These are phyloP conservation scores for Myopa testacea DNA, from an alignment of 2,888 invertebrate genomes.

Conservation along the genomic window DNA sequence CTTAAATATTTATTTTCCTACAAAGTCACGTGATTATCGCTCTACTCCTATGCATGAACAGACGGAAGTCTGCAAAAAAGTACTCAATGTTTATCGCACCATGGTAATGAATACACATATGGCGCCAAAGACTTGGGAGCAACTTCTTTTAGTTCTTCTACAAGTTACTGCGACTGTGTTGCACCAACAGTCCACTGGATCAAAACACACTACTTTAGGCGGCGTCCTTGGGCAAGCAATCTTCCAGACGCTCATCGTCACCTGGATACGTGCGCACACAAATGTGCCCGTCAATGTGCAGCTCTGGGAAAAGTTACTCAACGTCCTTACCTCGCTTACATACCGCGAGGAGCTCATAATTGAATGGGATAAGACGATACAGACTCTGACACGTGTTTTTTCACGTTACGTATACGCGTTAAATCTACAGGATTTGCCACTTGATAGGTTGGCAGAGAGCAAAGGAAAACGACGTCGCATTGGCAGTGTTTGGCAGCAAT, in stretches of 20 bases:
- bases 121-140: conserved; percentile 94
- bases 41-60: conserved; percentile 87
- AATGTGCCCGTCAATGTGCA: conserved; percentile 90
- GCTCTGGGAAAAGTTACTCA: conserved; percentile 94
- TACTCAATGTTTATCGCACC: conserved; percentile 94
- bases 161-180: conserved; percentile 93
- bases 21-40: conserved; percentile 72
- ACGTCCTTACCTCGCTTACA: conserved; percentile 87
- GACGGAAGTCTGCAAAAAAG: conserved; percentile 95
- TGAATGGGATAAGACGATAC: conserved; percentile 99
- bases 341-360: conserved; percentile 94
- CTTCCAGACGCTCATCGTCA: conserved; percentile 94
- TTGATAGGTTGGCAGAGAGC: conserved; percentile 83
- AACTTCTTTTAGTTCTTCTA: conserved; percentile 84
- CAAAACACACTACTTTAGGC: conserved; percentile 75
- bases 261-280: conserved; percentile 97
- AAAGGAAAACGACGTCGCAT: conserved; percentile 77
- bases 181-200: conserved; percentile 78
- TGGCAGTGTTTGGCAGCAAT: conserved; percentile 67
- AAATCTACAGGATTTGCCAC: conserved; percentile 87
- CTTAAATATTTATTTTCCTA: conserved; percentile 70
- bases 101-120: conserved; percentile 97
- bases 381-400: conserved; percentile 92
- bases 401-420: conserved; percentile 95
- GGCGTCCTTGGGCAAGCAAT: conserved; percentile 87